phyloP scores from a whole-genome alignment of 2,113 vertebrate species.

The Euleptes europaea region DNA sequence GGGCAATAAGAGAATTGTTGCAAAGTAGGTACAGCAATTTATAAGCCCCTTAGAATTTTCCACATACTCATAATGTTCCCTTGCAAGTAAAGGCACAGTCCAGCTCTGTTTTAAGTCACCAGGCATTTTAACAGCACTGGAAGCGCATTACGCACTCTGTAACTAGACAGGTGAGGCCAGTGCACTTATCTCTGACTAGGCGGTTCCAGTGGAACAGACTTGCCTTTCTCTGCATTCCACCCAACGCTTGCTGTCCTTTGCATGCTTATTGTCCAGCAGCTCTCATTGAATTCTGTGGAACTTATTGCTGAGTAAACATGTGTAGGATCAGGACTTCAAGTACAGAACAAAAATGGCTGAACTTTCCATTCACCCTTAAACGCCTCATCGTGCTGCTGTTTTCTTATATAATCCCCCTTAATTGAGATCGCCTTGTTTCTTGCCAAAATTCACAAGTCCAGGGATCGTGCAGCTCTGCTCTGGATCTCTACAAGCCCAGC shows the following conservation, averaged over 20 bases:
- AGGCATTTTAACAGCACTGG: not conserved
- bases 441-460: not conserved
- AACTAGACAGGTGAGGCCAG: not conserved
- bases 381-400: not conserved
- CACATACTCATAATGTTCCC: not conserved
- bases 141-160: not conserved
- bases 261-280: not conserved
- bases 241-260: not conserved
- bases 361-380: not conserved
- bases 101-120: not conserved
- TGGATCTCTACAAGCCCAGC: not conserved
- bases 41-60: not conserved
- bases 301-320: not conserved
- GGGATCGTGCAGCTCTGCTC: not conserved
- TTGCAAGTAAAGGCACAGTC: not conserved
- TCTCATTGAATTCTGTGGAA: not conserved
- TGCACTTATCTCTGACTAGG: too few species aligned
- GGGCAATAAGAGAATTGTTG: not conserved
- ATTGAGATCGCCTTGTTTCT: not conserved
- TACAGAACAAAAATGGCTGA: not conserved
- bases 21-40: not conserved
- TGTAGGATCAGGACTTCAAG: not conserved
- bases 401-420: not conserved
- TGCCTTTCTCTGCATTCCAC: not conserved
- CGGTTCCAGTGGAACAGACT: not conserved